Base-by-base conservation (phyloP, 2,113 vertebrate species). In the Mesoclemmys tuberculata region DNA sequence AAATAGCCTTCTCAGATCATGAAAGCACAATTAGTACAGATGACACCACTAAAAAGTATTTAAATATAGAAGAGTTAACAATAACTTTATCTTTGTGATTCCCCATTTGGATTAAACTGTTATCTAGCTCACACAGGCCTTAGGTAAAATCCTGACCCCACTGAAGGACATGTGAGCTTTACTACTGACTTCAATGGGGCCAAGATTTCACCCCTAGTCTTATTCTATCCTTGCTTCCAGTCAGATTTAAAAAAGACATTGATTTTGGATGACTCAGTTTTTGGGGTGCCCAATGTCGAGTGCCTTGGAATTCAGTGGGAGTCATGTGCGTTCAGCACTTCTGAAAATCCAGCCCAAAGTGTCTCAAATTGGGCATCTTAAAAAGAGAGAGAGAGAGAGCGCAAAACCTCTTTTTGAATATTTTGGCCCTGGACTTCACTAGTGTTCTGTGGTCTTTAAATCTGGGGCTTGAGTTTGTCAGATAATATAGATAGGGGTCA, bases 11-110 rank as follows among this genome's bases (percentile, higher is more conserved):
- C 90, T 82, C 90, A 93, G 79, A 31, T 80, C 68, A 92, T 46
- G 91, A 81, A 88, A 94, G 87, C 8, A 10, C 29, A 61, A 81
- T n/a, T 89, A 88, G 79, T 19, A 27, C 48, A 78, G 44, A 90
- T 95, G 95, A 94, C 35, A 85, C 3, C 64, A 46, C 61, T 56
- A 84, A 84, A 77, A 77, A 31, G 78, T 38, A 90, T 93, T 95
- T 79, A 21, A 2, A 0, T 46, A 61, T 46, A 80, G n/a, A 24
- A 1, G 74, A 10, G 1, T n/a, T 41, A 21, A 82, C 29, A 31
- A 74, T 49, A 61, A 8, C 2, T 31, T 29, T 12, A 27, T 29
- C 26, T 91, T 46, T 51, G 26, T 11, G 3, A 10, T 19, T 91
- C 38, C 58, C 19, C 46, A 27, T 71, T 68, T 68, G 68, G 82